phyloP scores from a whole-genome alignment of 2,113 vertebrate species.

The Cercocebus atys region DNA sequence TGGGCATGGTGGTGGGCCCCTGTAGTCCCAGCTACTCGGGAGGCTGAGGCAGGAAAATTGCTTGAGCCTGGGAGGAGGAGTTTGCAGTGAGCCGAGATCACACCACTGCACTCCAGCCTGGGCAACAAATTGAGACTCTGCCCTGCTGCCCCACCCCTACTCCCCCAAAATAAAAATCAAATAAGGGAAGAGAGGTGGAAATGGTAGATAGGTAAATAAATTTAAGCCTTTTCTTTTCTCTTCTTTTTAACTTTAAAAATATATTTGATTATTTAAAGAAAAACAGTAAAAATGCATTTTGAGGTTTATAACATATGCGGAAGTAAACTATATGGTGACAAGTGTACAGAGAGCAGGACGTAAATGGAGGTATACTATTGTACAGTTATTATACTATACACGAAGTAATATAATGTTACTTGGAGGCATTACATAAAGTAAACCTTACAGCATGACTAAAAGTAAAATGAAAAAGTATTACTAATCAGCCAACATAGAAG shows the following conservation, averaged over 20 bases:
- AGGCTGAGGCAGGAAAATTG: too few relatives aligned
- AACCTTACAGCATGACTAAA: background rate
- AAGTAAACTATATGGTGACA: background rate
- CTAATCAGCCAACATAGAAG: background rate
- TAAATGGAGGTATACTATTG: background rate
- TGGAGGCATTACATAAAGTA: background rate
- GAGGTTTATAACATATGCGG: background rate
- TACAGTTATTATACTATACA: background rate
- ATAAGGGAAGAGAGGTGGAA: background rate
- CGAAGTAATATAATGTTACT: background rate
- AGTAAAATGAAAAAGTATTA: background rate
- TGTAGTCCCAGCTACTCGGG: too few relatives aligned
- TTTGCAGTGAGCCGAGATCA: too few relatives aligned
- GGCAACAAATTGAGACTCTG: too few relatives aligned
- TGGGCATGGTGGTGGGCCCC: fast-evolving
- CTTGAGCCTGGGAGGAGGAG: too few relatives aligned
- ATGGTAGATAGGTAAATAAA: background rate
- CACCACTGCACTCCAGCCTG: too few relatives aligned
- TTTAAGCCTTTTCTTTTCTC: background rate
- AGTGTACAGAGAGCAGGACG: background rate
- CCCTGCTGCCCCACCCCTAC: too few relatives aligned
- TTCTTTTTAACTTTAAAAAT: background rate
- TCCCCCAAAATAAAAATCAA: background rate
- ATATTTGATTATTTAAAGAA: background rate
- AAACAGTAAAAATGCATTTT: background rate